phyloP scores from a whole-genome alignment of 2,113 vertebrate species.

The Vidua macroura region DNA sequence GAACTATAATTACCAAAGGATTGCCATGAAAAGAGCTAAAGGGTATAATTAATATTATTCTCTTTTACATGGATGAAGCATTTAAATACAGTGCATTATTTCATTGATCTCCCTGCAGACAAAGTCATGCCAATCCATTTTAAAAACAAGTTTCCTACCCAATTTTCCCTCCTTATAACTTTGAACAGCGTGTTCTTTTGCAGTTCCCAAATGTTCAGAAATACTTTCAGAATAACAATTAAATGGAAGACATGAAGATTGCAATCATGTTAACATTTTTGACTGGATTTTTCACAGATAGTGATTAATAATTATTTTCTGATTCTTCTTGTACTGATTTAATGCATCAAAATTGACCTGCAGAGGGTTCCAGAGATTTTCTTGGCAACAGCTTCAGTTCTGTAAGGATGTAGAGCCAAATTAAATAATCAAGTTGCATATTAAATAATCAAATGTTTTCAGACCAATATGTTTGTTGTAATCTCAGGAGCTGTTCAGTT shows the following conservation, averaged over 20 bases:
- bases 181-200: slow-evolving; percentile 13
- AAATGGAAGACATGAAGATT: background rate
- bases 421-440: background rate
- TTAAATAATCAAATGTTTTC: background rate
- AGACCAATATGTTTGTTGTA: background rate
- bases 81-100: slow-evolving; percentile 56
- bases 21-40: slow-evolving; percentile 51
- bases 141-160: slow-evolving; percentile 33
- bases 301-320: slow-evolving; percentile 19
- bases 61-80: slow-evolving; percentile 50
- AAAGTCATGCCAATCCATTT: slow-evolving; percentile 31
- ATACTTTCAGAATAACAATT: background rate
- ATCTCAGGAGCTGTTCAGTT: background rate
- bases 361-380: background rate
- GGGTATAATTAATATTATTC: slow-evolving; percentile 67
- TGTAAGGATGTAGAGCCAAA: background rate
- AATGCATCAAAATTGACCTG: background rate
- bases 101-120: slow-evolving; percentile 43
- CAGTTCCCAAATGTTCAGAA: slow-evolving; percentile 17
- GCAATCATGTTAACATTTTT: slow-evolving; percentile 20
- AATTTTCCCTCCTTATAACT: background rate
- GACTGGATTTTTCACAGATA: slow-evolving; percentile 12
- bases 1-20: slow-evolving; percentile 64
- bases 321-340: background rate
- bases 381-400: background rate